phyloP scores from a whole-genome alignment of 2,888 invertebrate genomes.

The Megaustenia siamemsis region DNA sequence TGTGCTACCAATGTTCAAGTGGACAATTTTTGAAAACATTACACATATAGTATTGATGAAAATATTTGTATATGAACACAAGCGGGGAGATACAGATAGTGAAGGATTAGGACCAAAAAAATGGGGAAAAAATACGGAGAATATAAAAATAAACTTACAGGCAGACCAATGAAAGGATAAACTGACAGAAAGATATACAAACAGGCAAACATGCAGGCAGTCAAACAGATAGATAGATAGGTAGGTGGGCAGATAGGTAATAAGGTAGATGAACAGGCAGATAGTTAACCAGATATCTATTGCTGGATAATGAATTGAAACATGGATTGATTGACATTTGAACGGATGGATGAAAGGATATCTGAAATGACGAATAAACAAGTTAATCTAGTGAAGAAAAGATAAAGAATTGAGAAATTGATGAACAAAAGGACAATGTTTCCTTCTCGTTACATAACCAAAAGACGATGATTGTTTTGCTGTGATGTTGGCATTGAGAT shows the following conservation, averaged over 20 bases:
- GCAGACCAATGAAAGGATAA: neutral
- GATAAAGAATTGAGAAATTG: no score
- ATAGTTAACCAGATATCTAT: constrained; percentile 31
- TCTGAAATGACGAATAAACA: no score
- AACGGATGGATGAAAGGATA: no score
- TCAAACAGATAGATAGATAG: constrained; percentile 23
- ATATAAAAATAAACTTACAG: neutral
- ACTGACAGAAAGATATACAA: constrained; percentile 29
- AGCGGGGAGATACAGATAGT: neutral
- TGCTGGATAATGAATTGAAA: no score
- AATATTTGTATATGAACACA: neutral
- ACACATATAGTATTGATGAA: neutral
- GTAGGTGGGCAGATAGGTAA: constrained; percentile 1
- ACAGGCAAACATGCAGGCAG: constrained; percentile 29
- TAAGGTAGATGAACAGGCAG: constrained; percentile 11
- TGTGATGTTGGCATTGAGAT: no score
- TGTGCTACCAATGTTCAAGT: no score
- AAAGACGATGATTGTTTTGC: no score
- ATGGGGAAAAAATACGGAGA: neutral
- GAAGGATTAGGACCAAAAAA: neutral
- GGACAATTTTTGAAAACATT: no score
- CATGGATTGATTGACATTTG: no score
- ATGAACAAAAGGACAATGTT: no score
- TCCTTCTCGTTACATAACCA: no score
- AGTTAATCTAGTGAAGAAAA: no score